Conservation (phyloP, 2,113 vertebrate species). For the Rutilus rutilus region DNA sequence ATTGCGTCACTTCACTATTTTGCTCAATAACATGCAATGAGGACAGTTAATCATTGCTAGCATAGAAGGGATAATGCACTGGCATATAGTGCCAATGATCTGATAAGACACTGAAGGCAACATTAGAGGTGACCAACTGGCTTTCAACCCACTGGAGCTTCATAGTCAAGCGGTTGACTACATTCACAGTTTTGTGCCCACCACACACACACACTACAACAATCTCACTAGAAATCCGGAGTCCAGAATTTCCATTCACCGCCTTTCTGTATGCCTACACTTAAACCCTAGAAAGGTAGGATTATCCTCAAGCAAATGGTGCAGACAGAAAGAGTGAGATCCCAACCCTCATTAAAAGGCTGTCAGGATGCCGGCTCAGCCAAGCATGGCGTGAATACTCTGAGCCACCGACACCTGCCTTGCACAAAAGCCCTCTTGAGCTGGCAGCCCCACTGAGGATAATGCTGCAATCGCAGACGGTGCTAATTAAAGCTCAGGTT, state of each 20-base stretch:
- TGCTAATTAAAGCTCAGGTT: constrained; percentile 41
- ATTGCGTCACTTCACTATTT: not conserved
- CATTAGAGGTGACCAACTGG: constrained; percentile 3
- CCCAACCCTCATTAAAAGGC: constrained; percentile 38
- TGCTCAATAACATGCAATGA: constrained; percentile 17
- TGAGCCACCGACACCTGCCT: constrained; percentile 46
- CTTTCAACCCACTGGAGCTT: not conserved
- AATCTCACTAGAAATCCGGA: not conserved
- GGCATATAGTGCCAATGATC: not conserved
- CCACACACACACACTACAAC: not conserved
- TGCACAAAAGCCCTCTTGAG: constrained; percentile 45
- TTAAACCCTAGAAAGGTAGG: not conserved
- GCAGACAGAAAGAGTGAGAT: not conserved
- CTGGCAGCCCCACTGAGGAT: constrained; percentile 34
- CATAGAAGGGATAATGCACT: constrained; percentile 7
- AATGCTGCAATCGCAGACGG: constrained; percentile 41
- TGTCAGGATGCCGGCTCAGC: constrained; percentile 27
- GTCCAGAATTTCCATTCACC: not conserved
- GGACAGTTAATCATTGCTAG: not conserved
- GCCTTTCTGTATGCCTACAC: not conserved
- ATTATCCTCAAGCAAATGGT: constrained; percentile 8
- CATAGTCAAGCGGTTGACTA: constrained; percentile 6
- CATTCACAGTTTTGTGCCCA: constrained; percentile 18
- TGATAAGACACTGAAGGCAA: constrained; percentile 22
- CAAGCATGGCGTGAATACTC: constrained; percentile 22